Evolutionary conservation across 2,113 vertebrate species (phyloP).

Genomic region (Siphamia tubifer): DNA sequence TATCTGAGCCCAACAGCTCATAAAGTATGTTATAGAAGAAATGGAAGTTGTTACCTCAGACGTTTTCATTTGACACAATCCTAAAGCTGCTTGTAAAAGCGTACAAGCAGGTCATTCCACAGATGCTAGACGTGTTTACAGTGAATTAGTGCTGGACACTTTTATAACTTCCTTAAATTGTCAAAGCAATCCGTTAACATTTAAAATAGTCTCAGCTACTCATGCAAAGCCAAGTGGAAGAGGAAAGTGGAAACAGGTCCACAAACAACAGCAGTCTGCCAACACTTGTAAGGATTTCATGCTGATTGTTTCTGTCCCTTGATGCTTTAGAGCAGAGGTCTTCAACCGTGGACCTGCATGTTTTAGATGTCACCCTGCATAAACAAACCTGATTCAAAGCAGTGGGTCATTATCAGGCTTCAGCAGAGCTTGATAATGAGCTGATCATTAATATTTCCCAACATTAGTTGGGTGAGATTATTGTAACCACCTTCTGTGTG

Average conservation of each 20-base stretch:
- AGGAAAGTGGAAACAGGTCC: conserved; percentile 1
- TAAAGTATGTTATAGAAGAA: conserved; percentile 24
- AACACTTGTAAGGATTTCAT: conserved; percentile 29
- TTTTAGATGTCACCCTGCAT: too few relatives aligned
- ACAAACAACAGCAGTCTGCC: background rate
- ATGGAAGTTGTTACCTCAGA: conserved; percentile 27
- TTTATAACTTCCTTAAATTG: conserved; percentile 25
- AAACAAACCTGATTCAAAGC: too few relatives aligned
- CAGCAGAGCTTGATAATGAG: too few relatives aligned
- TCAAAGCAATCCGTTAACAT: conserved; percentile 7
- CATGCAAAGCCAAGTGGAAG: background rate
- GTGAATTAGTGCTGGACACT: conserved; percentile 20
- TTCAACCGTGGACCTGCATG: too few relatives aligned
- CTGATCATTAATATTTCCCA: too few relatives aligned
- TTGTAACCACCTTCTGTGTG: too few relatives aligned
- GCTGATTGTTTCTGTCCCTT: conserved; percentile 42
- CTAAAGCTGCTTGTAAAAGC: conserved; percentile 46
- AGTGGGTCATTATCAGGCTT: too few relatives aligned
- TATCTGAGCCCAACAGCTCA: background rate
- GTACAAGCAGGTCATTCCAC: conserved; percentile 28
- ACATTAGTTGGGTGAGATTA: too few relatives aligned
- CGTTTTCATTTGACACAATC: conserved; percentile 41
- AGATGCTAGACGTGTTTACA: conserved; percentile 24
- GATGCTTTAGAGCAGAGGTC: too few relatives aligned
- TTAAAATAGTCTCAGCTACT: conserved; percentile 8